Evolutionary conservation across 2,113 vertebrate genomes (phyloP), one percentile per base, ranked within the genome.

Genomic region (Arvicanthis niloticus): DNA sequence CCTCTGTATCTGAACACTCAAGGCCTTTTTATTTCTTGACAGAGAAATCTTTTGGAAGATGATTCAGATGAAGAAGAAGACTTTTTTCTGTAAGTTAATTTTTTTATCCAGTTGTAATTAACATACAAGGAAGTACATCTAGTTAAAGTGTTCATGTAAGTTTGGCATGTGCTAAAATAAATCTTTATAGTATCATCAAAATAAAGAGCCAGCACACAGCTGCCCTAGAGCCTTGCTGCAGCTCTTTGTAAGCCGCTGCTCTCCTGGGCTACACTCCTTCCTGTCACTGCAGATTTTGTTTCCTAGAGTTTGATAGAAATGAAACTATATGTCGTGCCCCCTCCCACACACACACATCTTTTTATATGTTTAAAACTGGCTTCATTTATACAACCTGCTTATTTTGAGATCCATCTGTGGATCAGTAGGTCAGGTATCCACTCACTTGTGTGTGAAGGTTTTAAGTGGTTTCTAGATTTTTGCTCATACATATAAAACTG

Each of bases 21-120:
- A 70, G 26, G 76, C 51, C 72, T 68, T 73, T 67, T 98, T 40
- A 15, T 89, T 91, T 96, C 82, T 98, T 89, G 75, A 93, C 98
- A 99, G 99, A 99, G 99, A 98, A 99, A 99, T 97, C 98, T 99
- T n/a, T 97, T 99, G 96, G 99, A 99, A 98, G 99, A 99, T 97
- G 99, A 99, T 98, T 99, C 99, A 0, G 99, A 99, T 98, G 99
- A 99, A 98, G 99, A 99, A 96, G 99, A 99, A 97, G 99, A 99
- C 97, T 99, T 99, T 98, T 99, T 99, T 97, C 97, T 99, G 99
- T 99, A 98, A 99, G 99, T 99, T 77, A 96, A 88, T 89, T 21
- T 92, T 17, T 89, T 60, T 76, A 45, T 91, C 42, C 34, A 4
- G 13, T 5, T 96, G 0, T 95, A 94, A 73, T 77, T 91, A 87